Conservation (phyloP, 2,888 invertebrate species). For the Archips xylosteana region DNA sequence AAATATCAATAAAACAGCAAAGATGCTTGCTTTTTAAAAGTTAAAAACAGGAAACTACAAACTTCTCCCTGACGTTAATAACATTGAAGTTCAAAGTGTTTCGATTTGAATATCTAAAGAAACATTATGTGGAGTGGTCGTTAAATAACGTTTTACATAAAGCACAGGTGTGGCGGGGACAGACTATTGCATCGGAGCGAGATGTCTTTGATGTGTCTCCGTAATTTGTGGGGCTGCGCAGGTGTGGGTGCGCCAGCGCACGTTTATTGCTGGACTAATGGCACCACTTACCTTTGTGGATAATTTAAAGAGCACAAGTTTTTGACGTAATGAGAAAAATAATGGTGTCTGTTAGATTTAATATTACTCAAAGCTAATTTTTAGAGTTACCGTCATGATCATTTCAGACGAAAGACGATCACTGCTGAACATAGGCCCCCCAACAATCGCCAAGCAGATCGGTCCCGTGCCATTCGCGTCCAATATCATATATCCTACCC, state of each 20-base stretch:
- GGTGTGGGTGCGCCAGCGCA: constrained; percentile 28
- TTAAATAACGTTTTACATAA: not conserved
- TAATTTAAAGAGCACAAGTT: not conserved
- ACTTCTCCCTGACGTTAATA: not conserved
- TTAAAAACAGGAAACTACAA: constrained; percentile 5
- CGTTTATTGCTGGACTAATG: constrained; percentile 32
- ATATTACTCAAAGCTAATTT: too few species aligned
- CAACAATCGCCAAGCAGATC: too few species aligned
- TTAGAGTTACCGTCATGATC: too few species aligned
- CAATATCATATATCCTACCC: too few species aligned
- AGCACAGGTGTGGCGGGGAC: not conserved
- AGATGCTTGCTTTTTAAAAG: not conserved
- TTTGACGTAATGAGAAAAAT: not conserved
- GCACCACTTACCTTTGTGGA: constrained; percentile 2
- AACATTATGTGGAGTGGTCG: constrained; percentile 7
- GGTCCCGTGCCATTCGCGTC: too few species aligned
- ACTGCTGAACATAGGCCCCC: too few species aligned
- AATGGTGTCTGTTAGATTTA: too few species aligned
- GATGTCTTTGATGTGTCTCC: not conserved
- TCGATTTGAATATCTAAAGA: not conserved
- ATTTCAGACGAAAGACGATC: too few species aligned
- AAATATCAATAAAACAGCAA: not conserved
- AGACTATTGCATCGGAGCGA: not conserved
- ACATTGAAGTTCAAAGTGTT: not conserved
- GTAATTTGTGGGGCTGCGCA: constrained; percentile 15